Base-by-base conservation (phyloP, 2,113 vertebrate genomes). In the Hippoglossus stenolepis region DNA sequence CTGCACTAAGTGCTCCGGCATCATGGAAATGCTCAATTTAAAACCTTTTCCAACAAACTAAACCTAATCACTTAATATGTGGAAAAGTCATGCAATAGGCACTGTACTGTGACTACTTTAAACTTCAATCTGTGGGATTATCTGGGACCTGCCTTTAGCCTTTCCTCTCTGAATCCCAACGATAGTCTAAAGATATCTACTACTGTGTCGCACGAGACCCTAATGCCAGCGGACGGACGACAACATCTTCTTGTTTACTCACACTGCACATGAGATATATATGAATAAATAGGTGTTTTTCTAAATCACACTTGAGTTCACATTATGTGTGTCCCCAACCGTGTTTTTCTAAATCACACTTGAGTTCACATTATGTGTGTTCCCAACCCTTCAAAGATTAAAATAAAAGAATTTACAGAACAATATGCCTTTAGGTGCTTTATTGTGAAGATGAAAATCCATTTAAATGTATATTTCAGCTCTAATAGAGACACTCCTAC, bases 71-170 rank as follows among this genome's bases (percentile, higher is more conserved):
- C 64, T 43, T 51, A 38, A 31, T 78, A 65, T 82, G 23, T 70
- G 20, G 11, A 82, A 45, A n/a, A 65, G 73, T 79, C 69, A 3
- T 70, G 62, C 80, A 65, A 28, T 43, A 57, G 70, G 10, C 58
- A 53, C 40, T 13, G 63, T 14, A 5, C 72, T 79, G 72, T 65
- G 65, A 58, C 70, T 69, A 77, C 69, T 84, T 83, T 85, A 75
- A 90, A 83, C 49, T 69, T 77, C 82, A 90, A 87, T 85, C 87
- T 87, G 80, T 79, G 75, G 87, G 90, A 92, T 93, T 92, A 93
- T 81, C 84, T 73, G 72, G 24, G 76, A 71, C 69, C 80, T 77
- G 77, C 71, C 18, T 90, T 43, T 80, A 87, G 83, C 64, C 81
- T 77, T 80, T 88, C 78, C 56, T 72, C 66, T 70, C 57, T 3